Evolutionary conservation across 1,140 invertebrate species (phyloP), one percentile per base, ranked within the genome.

Genomic region (honey bee (Apis mellifera)): DNA sequence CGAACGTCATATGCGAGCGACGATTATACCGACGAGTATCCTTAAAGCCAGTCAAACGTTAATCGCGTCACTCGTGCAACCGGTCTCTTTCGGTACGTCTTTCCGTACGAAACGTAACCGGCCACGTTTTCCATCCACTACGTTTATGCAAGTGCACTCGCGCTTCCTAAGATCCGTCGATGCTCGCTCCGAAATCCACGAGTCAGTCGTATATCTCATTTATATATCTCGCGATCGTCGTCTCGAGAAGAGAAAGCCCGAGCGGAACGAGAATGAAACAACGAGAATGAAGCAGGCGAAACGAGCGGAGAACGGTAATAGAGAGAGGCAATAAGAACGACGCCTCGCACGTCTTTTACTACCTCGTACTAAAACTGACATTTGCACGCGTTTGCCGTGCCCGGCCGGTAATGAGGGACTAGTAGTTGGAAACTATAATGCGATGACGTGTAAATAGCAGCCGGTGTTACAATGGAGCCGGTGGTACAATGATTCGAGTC

Each of bases 371-470:
- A 82, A 87, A 88, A 86, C 85, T 26, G 71, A 78, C 82, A 75
- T 86, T 84, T 65, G 78, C 82, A 75, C 83, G 65, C 74, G 82
- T 78, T 86, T 69, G 68, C 73, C 69, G 57, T 80, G 68, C 65
- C 23, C 32, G 48, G 12, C 26, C 85, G 42, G 72, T 87, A 88
- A 87, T 71, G 76, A 87, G 76, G 59, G 15, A 78, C 75, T 42
- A 42, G 68, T 71, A 70, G 78, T 80, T 79, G 66, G 19, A 73
- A n/a, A 78, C 76, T 83, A 83, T 87, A 84, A 87, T 54, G 54
- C 75, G 85, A 88, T 87, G 75, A 88, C 86, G 79, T 83, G 83
- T 83, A 87, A 88, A 88, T 84, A 79, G 83, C 78, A 59, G 54
- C 52, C 66, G 32, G 75, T 76, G 55, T 55, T 70, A 87, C 86